Evolutionary conservation across 1,140 invertebrate genomes (phyloP).

Genomic region (Tetragonula clypearis): DNA sequence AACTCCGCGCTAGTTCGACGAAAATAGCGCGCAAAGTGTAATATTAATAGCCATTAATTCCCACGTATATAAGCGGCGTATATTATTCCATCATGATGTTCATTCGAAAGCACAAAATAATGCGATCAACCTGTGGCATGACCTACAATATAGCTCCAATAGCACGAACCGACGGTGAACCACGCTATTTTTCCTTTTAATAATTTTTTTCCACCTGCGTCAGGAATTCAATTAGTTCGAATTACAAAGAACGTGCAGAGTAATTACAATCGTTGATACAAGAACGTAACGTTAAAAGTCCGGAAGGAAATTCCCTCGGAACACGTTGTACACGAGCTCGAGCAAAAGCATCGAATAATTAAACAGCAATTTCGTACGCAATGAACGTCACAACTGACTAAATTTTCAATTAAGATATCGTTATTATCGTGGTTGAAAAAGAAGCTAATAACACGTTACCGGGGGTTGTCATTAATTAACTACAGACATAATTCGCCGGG

Average conservation of each 20-base stretch:
- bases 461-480: neutral
- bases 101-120: constrained; percentile 4
- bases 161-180: constrained; percentile 1
- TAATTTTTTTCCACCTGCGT: neutral
- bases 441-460: neutral
- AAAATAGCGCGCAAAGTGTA: neutral
- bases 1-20: neutral
- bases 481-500: neutral
- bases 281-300: neutral
- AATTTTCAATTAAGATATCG: neutral
- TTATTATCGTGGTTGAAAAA: neutral
- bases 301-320: neutral
- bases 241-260: neutral
- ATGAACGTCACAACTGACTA: neutral
- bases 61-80: too few relatives aligned
- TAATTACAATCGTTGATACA: neutral
- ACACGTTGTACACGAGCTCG: too few relatives aligned
- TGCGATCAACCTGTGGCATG: neutral
- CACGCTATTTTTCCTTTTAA: constrained; percentile 9
- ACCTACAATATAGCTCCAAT: constrained; percentile 9
- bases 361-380: neutral
- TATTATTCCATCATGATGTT: neutral
- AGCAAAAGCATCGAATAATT: neutral
- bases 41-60: neutral
- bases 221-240: constrained; percentile 19